Evolutionary conservation across 2,113 vertebrate species (phyloP).

Genomic region (Melozone crissalis): DNA sequence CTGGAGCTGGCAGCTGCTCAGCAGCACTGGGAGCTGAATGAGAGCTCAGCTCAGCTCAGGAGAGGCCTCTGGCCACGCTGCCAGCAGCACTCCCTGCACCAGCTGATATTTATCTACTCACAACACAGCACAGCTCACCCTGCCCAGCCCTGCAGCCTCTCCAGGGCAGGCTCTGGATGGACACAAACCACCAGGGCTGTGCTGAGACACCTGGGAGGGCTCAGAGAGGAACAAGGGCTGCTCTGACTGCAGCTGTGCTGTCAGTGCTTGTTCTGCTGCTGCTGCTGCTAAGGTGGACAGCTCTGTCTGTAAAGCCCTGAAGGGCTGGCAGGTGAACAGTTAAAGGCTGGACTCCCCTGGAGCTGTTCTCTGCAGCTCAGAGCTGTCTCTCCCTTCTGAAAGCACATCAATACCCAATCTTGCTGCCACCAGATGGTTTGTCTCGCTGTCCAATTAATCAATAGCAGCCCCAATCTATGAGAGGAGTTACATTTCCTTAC

Average conservation of each 20-base stretch:
- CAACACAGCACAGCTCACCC: not conserved
- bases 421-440: constrained; percentile 35
- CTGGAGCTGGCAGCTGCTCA: constrained; percentile 27
- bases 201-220: not conserved
- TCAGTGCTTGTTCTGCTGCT: not conserved
- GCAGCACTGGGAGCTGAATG: not conserved
- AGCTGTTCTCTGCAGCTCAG: not conserved
- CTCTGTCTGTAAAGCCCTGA: not conserved
- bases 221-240: not conserved
- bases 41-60: not conserved
- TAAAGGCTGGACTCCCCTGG: not conserved
- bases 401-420: constrained; percentile 5
- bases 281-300: not conserved
- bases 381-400: not conserved
- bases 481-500: constrained; percentile 5
- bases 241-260: not conserved
- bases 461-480: not conserved
- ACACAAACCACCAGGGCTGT: not conserved
- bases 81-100: not conserved
- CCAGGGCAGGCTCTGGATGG: not conserved
- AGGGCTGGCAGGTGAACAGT: not conserved
- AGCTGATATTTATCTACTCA: not conserved
- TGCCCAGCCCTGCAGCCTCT: not conserved
- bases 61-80: not conserved
- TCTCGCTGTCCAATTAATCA: constrained; percentile 37